Evolutionary conservation across 2,888 invertebrate genomes (phyloP), one percentile per base, ranked within the genome.

Genomic region (Philaethria dido): DNA sequence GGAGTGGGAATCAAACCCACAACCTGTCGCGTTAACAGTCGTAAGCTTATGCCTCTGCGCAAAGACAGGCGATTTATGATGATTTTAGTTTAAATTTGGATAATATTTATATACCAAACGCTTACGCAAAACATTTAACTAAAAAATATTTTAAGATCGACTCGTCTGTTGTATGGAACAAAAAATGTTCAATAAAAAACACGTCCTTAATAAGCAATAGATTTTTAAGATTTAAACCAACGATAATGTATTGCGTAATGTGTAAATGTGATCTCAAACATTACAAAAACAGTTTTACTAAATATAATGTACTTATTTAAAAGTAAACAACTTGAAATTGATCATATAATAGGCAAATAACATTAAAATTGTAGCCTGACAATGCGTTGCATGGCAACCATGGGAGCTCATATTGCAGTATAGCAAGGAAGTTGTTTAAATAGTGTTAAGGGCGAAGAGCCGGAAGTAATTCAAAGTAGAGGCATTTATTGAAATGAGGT

Each of bases 181-280:
- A 25, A 50, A 50, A 50, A 16, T 0, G 4, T 25, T 20, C 8
- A 50, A 9, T 2, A 3, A n/a, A 50, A 25, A 50, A 50, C 25
- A 6, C 25, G n/a, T 50, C n/a, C 0, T n/a, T 3, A 25, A 8
- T n/a, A 50, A 25, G 14, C 33, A 33, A 8, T 8, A 33, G 33
- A 25, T 29, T n/a, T 50, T 25, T n/a, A 25, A 25, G 25, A 29
- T 25, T 50, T 8, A 25, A 50, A 50, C 8, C 50, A 50, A 50
- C 50, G 25, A 50, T 50, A 50, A n/a, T 50, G 50, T 5, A 16
- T 52, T 52, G 29, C 29, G 52, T 52, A 52, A 52, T 52, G 9
- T 29, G 50, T 16, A 22, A 29, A 14, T 16, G 29, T n/a, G 25
- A 29, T 25, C 25, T n/a, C 25, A 29, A 50, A 50, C 11, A 50